These are phyloP conservation scores for Hemiprocne comata DNA, from an alignment of 2,113 vertebrate genomes.

Conservation along the genomic window DNA sequence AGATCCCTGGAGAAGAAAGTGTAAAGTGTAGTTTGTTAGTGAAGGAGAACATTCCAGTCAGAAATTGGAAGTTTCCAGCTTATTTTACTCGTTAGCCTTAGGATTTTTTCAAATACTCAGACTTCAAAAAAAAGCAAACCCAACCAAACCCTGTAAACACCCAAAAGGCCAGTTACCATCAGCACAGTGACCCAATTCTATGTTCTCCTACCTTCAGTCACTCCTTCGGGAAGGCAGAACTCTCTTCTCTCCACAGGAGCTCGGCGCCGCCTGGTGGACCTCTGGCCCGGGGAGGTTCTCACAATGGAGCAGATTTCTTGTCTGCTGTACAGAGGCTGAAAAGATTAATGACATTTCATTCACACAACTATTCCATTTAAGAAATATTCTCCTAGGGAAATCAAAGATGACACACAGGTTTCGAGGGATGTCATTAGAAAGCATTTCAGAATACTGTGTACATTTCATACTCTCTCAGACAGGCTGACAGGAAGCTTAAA, in stretches of 20 bases:
- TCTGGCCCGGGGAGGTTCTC: conserved; percentile 63
- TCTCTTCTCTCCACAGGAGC: background rate
- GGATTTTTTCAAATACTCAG: background rate
- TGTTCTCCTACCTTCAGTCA: conserved; percentile 69
- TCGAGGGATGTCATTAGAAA: background rate
- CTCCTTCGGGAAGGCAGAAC: background rate
- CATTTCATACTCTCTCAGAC: background rate
- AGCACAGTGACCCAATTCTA: background rate
- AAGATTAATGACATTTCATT: conserved; percentile 5
- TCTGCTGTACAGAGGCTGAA: conserved; percentile 46
- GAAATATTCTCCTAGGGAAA: background rate
- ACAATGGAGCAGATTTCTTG: conserved; percentile 75
- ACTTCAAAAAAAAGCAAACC: background rate
- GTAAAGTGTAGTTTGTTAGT: background rate
- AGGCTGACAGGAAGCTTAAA: background rate
- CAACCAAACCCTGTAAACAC: background rate
- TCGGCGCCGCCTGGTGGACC: background rate
- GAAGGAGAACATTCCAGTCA: background rate
- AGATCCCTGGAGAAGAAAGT: background rate
- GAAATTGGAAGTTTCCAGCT: background rate
- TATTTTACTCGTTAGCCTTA: background rate
- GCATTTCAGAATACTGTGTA: background rate
- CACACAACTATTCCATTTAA: background rate
- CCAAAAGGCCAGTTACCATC: background rate
- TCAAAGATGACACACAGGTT: background rate